Base-by-base conservation (phyloP, 2,113 vertebrate genomes). In the Tragelaphus imberbis region DNA sequence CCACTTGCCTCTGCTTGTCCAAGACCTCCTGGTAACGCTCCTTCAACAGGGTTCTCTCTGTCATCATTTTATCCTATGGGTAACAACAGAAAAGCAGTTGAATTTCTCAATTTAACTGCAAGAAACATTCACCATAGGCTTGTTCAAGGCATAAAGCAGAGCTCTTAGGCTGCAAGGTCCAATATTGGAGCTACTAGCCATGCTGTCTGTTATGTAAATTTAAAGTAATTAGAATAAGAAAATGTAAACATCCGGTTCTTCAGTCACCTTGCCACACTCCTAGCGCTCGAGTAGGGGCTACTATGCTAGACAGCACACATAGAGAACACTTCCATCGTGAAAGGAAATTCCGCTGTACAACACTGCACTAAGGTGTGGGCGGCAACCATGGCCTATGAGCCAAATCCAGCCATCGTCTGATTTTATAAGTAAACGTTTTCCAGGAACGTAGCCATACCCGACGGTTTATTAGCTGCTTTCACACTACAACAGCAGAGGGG, bases 21-120 rank as follows among this genome's bases (percentile, higher is more conserved):
- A 99, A 2, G 81, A 99, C 98, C 84, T 99, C 98, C 94, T 99
- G 99, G 91, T 99, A 99, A 2, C 98, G 98, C 33, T 99, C 99
- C 96, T 99, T 99, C 97, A 99, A 40, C 84, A 98, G n/a, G 1
- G 98, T 98, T 97, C 99, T 97, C 96, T 99, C 98, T 0, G 97
- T 99, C 97, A 99, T 98, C 98, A 99, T 99, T 90, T 99, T 99
- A 97, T 99, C 99, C 99, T 99, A 95, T 92, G 91, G 89, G 0
- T 2, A 56, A 84, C 16, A 96, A 93, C 0, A n/a, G 5, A 30
- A 71, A 6, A 0, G 75, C 19, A 97, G 51, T 53, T 79, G 36
- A 79, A 85, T 84, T 82, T 44, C 27, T 49, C 28, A 56, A 79
- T 30, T 56, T 79, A 86, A 93, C 12, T 51, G 30, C 16, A 94